Conservation (phyloP, 2,113 vertebrate species). For the Pseudorectes ferrugineus region DNA sequence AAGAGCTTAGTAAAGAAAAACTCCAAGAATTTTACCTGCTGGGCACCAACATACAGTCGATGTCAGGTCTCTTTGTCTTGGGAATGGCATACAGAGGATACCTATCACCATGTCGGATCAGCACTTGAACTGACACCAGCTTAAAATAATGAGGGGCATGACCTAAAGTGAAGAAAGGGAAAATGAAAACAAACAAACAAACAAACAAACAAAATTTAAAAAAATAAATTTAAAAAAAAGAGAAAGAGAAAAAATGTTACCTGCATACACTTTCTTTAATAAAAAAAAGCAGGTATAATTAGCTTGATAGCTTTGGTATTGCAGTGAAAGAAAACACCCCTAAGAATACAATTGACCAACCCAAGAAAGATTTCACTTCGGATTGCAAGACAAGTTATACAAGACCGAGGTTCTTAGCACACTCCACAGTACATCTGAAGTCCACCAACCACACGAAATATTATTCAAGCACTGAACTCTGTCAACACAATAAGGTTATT, state of each 20-base stretch:
- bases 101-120: slow-evolving; percentile 95
- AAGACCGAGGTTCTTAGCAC: background rate
- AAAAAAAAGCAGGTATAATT: background rate
- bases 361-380: background rate
- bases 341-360: background rate
- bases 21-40: slow-evolving; percentile 76
- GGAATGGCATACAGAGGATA: slow-evolving; percentile 95
- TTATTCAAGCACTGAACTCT: background rate
- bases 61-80: slow-evolving; percentile 90
- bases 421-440: background rate
- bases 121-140: slow-evolving; percentile 89
- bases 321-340: background rate
- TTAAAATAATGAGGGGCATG: slow-evolving; percentile 92
- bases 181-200: too few species aligned
- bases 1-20: background rate
- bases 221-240: too few species aligned
- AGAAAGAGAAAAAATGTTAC: background rate
- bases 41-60: slow-evolving; percentile 87
- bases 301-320: background rate
- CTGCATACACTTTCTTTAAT: background rate
- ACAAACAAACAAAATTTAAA: too few species aligned
- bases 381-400: background rate
- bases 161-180: slow-evolving; percentile 64
- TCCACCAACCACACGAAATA: background rate
- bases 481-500: background rate